Conservation (phyloP, 2,797 vertebrate genomes). For the Pseudochirops corinnae region DNA sequence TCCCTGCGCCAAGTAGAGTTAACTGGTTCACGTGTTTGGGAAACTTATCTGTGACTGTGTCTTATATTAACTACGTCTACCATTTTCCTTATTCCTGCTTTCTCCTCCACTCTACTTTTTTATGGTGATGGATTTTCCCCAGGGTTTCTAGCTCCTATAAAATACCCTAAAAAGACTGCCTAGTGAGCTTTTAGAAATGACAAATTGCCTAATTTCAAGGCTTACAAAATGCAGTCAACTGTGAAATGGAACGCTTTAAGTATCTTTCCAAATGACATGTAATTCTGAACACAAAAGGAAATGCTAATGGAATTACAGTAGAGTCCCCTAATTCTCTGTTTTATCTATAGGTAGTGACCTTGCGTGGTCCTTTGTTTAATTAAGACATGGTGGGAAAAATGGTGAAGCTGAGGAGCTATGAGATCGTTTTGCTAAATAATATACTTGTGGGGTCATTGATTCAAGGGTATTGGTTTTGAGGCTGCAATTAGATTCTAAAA, state of each 20-base stretch:
- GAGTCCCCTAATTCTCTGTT: not conserved
- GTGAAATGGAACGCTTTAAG: not conserved
- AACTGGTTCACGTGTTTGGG: not conserved
- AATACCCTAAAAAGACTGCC: not conserved
- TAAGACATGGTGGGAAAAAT: not conserved
- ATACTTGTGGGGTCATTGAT: not conserved
- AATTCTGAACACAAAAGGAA: not conserved
- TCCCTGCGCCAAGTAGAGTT: not conserved
- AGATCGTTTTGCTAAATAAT: not conserved
- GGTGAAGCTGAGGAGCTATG: not conserved
- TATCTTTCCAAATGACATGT: not conserved
- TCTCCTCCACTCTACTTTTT: not conserved
- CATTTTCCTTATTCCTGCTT: not conserved
- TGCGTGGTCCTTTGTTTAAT: not conserved
- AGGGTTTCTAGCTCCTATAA: not conserved
- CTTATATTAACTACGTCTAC: not conserved
- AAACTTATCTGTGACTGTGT: not conserved
- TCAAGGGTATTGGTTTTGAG: not conserved
- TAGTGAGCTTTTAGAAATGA: not conserved
- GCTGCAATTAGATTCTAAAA: not conserved
- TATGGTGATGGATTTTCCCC: not conserved
- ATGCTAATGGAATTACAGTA: not conserved
- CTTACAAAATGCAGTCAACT: not conserved
- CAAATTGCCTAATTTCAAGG: slow-evolving; percentile 8
- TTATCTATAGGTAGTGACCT: not conserved